phyloP scores from a whole-genome alignment of 2,113 vertebrate species.

The Dromaius novaehollandiae region DNA sequence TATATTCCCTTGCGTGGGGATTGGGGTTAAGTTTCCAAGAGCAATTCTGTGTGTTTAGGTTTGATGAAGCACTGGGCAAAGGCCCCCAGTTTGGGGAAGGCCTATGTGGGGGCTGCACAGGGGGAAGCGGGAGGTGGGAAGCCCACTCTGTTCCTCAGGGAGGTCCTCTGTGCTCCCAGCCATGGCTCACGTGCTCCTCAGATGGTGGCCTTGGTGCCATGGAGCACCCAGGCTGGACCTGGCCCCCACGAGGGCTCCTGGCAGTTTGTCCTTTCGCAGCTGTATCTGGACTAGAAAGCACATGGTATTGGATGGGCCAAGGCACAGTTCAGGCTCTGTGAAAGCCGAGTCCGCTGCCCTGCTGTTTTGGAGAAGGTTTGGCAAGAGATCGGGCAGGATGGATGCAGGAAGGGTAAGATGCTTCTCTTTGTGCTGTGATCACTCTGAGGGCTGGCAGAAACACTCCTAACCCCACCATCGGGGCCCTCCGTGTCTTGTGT shows the following conservation, averaged over 20 bases:
- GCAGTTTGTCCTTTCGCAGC: neutral
- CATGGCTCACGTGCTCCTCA: accelerated
- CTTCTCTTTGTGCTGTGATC: neutral
- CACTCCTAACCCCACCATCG: neutral
- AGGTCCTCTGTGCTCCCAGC: neutral
- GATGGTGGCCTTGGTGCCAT: accelerated
- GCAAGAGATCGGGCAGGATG: accelerated
- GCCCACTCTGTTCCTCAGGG: neutral
- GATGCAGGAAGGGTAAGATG: neutral
- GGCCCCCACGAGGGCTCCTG: neutral
- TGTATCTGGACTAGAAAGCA: neutral
- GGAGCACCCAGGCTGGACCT: neutral
- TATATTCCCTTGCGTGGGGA: neutral
- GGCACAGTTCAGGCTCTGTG: neutral
- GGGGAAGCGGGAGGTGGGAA: neutral
- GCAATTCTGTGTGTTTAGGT: accelerated
- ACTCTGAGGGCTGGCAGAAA: neutral
- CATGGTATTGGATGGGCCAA: accelerated
- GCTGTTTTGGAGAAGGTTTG: neutral
- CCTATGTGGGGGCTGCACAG: too few relatives aligned
- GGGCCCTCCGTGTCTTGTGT: neutral
- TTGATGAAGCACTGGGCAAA: neutral
- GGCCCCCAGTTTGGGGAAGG: neutral
- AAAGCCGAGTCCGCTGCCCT: neutral
- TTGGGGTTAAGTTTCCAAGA: neutral